Base-by-base conservation (phyloP, 2,113 vertebrate genomes). In the Sitta europaea region DNA sequence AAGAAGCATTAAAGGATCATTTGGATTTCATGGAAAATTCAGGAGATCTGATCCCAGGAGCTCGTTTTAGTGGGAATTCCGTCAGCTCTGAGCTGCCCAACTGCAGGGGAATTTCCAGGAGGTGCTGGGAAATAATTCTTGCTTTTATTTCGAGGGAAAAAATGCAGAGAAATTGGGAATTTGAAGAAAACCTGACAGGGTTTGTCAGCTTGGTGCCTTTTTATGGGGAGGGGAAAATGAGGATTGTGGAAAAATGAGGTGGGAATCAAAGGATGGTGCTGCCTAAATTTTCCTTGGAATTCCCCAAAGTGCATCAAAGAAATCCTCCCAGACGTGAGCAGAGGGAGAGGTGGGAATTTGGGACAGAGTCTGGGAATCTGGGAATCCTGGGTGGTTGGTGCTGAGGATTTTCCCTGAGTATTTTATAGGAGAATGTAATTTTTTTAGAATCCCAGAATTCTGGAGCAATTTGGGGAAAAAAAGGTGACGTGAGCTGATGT, bases 71-170 rank as follows among this genome's bases (percentile, higher is more conserved):
- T 10, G 58, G 10, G 77, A 80, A 80, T 65, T 29, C 54, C 14
- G 1, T 10, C 2, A 22, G 53, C 25, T 35, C 25, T 8, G 33
- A 29, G 33, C n/a, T 61, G 35, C 54, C 12, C 36, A 24, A 0
- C 17, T 55, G 23, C 29, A 53, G 45, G 31, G 19, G 23, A 1
- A 9, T 19, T 79, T 68, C 28, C n/a, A 27, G 23, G 24, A 35
- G 24, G 5, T 51, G n/a, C 17, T 24, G 17, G 14, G n/a, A 35
- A 19, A 51, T 9, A 1, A 4, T 62, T 66, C 23, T 33, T 0
- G 1, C 6, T 58, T 73, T 38, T 29, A 5, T 19, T 59, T 45
- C 0, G 4, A n/a, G 53, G 40, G n/a, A n/a, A 10, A 7, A 45
- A 45, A 22, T 10, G 24, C 33, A 7, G 24, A 22, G 10, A 45